A percentile compares a stretch with the other conserved stretches of the same genome.
These are phyloP conservation scores for Antedon bifida DNA, from an alignment of 35 echinoderm and acorn worm species.

Conservation along the genomic window DNA sequence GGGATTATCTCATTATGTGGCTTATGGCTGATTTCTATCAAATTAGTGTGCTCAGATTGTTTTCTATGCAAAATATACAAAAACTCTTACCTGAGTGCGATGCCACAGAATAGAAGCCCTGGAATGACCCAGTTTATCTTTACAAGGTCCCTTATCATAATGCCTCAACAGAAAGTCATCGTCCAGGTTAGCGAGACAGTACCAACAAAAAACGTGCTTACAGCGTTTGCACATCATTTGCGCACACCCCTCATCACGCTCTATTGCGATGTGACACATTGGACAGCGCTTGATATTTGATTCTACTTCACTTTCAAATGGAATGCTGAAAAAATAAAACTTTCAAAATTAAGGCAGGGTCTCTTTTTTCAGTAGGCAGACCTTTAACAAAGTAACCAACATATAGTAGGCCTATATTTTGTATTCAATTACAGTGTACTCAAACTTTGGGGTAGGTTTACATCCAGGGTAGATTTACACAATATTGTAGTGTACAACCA, in stretches of 20 bases:
- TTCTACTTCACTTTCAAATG: conserved; percentile 54
- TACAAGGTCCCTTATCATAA: conserved; percentile 94
- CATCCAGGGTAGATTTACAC: too few relatives aligned
- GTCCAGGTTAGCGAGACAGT: conserved; percentile 91
- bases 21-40: too few relatives aligned
- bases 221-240: conserved; percentile 99
- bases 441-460: too few relatives aligned
- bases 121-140: conserved; percentile 92
- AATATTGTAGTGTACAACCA: too few relatives aligned
- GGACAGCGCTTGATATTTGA: conserved; percentile 81
- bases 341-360: too few relatives aligned
- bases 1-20: too few relatives aligned
- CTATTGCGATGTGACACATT: conserved; percentile 96
- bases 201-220: conserved; percentile 99
- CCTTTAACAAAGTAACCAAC: too few relatives aligned
- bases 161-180: conserved; percentile 93
- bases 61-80: neutral
- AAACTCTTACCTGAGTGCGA: conserved; percentile 73
- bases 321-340: conserved; percentile 33
- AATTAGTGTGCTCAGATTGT: too few relatives aligned
- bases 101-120: conserved; percentile 94
- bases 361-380: too few relatives aligned
- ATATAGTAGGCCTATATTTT: too few relatives aligned
- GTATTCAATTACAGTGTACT: too few relatives aligned
- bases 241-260: conserved; percentile 76